phyloP scores from a whole-genome alignment of 2,797 vertebrate species.

The Phoeniculus purpureus region DNA sequence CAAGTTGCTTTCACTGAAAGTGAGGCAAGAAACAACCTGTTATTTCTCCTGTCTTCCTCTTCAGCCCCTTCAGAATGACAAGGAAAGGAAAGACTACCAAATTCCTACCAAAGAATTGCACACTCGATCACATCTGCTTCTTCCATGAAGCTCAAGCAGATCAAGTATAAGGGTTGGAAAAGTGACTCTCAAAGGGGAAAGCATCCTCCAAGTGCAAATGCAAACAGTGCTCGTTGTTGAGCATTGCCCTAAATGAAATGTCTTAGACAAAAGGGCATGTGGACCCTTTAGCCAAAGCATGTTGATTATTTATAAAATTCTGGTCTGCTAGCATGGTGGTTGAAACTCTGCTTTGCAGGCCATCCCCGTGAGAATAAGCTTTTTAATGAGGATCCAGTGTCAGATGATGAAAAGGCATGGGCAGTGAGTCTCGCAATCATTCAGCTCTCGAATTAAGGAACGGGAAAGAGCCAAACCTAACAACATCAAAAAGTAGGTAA shows the following conservation, averaged over 20 bases:
- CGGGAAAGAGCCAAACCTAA: conserved; percentile 15
- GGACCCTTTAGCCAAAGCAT: not conserved
- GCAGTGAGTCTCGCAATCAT: not conserved
- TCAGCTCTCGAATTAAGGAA: not conserved
- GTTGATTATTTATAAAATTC: not conserved
- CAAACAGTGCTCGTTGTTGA: not conserved
- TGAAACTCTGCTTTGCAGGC: not conserved
- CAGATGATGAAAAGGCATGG: not conserved
- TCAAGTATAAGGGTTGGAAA: not conserved
- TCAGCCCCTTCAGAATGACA: not conserved
- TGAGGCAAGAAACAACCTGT: not conserved
- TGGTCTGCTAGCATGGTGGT: not conserved
- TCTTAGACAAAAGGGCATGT: not conserved
- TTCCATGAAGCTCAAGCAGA: not conserved
- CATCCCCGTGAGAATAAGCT: not conserved
- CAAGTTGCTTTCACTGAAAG: not conserved
- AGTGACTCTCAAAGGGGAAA: not conserved
- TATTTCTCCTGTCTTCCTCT: not conserved
- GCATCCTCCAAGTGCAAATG: not conserved
- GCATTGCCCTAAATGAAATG: not conserved
- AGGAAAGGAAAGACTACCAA: not conserved
- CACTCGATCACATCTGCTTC: not conserved
- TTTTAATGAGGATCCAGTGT: not conserved
- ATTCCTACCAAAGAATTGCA: not conserved
- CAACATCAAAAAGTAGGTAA: conserved; percentile 18